Evolutionary conservation across 2,113 vertebrate genomes (phyloP).

Genomic region (Centropristis striata): DNA sequence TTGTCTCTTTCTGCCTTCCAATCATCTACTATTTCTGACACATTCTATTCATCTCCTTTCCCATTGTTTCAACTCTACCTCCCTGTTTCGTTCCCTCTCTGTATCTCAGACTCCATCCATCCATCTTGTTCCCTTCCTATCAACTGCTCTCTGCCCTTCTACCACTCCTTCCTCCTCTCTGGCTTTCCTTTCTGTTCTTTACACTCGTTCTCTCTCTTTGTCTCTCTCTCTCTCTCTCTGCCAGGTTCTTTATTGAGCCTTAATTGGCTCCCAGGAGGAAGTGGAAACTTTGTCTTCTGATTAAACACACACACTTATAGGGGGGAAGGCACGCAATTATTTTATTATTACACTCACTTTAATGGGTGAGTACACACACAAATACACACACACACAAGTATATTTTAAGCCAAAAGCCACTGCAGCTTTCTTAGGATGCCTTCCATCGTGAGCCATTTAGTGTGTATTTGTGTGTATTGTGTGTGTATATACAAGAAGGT

Average conservation of each 20-base stretch:
- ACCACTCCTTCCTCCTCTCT: slow-evolving; percentile 40
- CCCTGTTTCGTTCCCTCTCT: slow-evolving; percentile 45
- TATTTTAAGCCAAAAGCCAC: slow-evolving; percentile 56
- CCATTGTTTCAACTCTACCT: slow-evolving; percentile 71
- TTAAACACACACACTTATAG: slow-evolving; percentile 73
- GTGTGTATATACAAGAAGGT: slow-evolving; percentile 40
- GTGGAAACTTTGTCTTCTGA: slow-evolving; percentile 69
- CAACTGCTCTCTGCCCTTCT: slow-evolving; percentile 61
- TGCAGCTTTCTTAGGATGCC: slow-evolving; percentile 47
- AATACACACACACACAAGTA: slow-evolving; percentile 9
- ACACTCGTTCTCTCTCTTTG: slow-evolving; percentile 24
- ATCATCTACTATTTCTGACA: slow-evolving; percentile 75
- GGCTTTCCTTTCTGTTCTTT: slow-evolving; percentile 47
- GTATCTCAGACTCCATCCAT: slow-evolving; percentile 69
- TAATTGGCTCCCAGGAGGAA: slow-evolving; percentile 84
- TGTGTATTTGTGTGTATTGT: slow-evolving; percentile 20
- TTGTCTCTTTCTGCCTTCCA: slow-evolving; percentile 67
- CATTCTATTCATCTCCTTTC: slow-evolving; percentile 65
- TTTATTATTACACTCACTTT: slow-evolving; percentile 66
- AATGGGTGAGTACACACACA: slow-evolving; percentile 49
- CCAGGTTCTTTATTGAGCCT: slow-evolving; percentile 72
- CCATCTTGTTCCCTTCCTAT: slow-evolving; percentile 66
- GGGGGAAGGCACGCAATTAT: slow-evolving; percentile 66
- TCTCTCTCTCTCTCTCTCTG: slow-evolving; percentile 42
- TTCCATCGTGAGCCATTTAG: slow-evolving; percentile 34